Base-by-base conservation (phyloP, 2,113 vertebrate species). In the Sakesphorus luctuosus region DNA sequence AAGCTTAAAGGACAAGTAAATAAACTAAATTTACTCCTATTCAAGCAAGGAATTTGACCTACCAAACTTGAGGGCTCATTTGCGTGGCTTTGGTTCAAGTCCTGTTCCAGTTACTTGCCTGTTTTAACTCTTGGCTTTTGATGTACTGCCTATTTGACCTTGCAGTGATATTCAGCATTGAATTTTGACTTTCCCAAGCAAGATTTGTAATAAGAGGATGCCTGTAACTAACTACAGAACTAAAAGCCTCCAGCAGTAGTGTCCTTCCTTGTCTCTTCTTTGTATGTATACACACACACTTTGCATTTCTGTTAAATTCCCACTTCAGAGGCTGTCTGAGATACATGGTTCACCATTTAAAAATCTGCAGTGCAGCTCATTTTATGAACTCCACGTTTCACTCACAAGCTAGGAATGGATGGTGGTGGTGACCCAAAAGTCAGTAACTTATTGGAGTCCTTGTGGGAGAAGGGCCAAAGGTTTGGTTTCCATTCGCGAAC, bases 1-100 rank as follows among this genome's bases (percentile, higher is more conserved):
- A 87, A 58, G 53, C 67, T 83, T 75, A 73, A 78, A 92, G 56
- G 61, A 78, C 47, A 68, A 35, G 65, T 67, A 95, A 96, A 82
- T 50, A 85, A 65, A 62, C 18, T 4, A 56, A 68, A 91, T 43
- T 43, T 52, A 26, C 20, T 73, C 29, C 50, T 79, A 46, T 90
- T 91, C 65, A 77, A 59, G 61, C 4, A 7, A 91, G 44, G 71
- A 62, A 55, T 40, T 36, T 77, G 68, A 82, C 61, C 75, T 69
- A 69, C 61, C 33, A 80, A 47, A 56, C 36, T 61, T 82, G 19
- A 77, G 43, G 38, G 9, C 69, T 90, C 40, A 29, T 49, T 86
- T 89, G 21, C n/a, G 40, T 67, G 49, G 52, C 40, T 89, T 87
- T 79, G 43, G 47, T 80, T 84, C 35, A 55, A 77, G 35, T 65